Base-by-base conservation (phyloP, 2,888 invertebrate species). In the Caenorhabditis plicata region DNA sequence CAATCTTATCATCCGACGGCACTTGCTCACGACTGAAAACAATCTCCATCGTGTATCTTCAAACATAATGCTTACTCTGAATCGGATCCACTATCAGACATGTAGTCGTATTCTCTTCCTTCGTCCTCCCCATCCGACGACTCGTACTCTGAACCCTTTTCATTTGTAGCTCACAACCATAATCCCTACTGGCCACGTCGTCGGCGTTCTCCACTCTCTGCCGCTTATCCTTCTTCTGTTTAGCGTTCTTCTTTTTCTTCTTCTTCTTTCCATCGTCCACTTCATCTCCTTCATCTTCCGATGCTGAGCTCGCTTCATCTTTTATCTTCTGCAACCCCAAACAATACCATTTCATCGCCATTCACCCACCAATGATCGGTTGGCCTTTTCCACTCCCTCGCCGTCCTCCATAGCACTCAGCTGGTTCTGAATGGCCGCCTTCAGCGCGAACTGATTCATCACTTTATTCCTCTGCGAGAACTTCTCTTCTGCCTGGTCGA, bases 401-500 rank as follows among this genome's bases (percentile, higher is more conserved):
- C 64, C 55, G 17, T 75, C 11, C 83, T 85, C 68, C 86, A 65
- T 65, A 31, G 58, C 75, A 40, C 74, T 75, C 55, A 75, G 75
- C 46, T 87, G 87, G 2, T 57, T 77, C 63, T 69, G 78, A 52
- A 56, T 78, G 63, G 66, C 76, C 61, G 82, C 81, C 77, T 58
- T 83, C 80, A 75, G 80, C 41, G 91, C 89, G 82, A 95, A 98
- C 82, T 88, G 92, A 84, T 98, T 98, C 85, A 95, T 87, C 45
- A 92, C 91, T 81, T 92, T 93, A 83, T 94, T 92, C 32, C 96
- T 87, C 88, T 87, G 88, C 66, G 88, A 91, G 82, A 94, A 99
- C 81, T 95, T 92, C 78, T 92, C 89, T 81, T 99, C 98, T 0
- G 98, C 98, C 83, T 99, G 96, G 83, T 99, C 98, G 0, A 92